These are phyloP conservation scores for Leptinotarsa tumamoca DNA, from an alignment of 2,888 invertebrate genomes.

Conservation along the genomic window DNA sequence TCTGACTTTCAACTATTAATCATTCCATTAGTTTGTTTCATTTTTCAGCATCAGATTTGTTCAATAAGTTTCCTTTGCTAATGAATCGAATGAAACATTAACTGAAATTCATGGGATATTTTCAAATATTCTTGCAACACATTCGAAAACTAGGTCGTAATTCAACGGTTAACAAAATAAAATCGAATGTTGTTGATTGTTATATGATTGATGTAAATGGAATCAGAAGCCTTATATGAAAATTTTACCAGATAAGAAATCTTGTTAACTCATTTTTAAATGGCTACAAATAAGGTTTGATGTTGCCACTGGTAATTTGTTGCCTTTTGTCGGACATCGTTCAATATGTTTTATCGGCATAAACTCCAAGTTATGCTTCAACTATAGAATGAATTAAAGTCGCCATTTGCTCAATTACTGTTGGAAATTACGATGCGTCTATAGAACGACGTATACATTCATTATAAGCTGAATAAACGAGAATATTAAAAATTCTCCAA, in stretches of 20 bases:
- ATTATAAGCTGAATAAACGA: too few species aligned
- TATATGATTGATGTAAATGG: not conserved
- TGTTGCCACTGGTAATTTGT: not conserved
- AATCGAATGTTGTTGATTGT: not conserved
- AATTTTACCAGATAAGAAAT: not conserved
- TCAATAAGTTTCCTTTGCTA: too few species aligned
- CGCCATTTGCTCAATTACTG: too few species aligned
- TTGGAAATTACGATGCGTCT: too few species aligned
- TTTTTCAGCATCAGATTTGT: too few species aligned
- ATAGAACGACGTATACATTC: too few species aligned
- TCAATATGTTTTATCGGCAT: not conserved
- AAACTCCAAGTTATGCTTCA: too few species aligned
- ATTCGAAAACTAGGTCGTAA: not conserved
- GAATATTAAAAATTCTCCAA: too few species aligned
- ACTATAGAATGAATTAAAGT: too few species aligned
- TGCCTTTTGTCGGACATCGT: not conserved
- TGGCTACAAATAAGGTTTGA: conserved; percentile 7
- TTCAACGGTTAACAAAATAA: not conserved
- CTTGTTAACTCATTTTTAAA: not conserved
- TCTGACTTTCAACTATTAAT: too few species aligned
- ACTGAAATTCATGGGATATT: not conserved
- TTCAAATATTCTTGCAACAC: too few species aligned
- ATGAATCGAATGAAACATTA: not conserved
- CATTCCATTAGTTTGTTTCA: too few species aligned
- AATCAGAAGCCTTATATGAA: not conserved